A percentile compares a stretch with the other conserved stretches of the same genome.
Conservation (phyloP, 2,113 vertebrate species). For the Aegithalos caudatus region DNA sequence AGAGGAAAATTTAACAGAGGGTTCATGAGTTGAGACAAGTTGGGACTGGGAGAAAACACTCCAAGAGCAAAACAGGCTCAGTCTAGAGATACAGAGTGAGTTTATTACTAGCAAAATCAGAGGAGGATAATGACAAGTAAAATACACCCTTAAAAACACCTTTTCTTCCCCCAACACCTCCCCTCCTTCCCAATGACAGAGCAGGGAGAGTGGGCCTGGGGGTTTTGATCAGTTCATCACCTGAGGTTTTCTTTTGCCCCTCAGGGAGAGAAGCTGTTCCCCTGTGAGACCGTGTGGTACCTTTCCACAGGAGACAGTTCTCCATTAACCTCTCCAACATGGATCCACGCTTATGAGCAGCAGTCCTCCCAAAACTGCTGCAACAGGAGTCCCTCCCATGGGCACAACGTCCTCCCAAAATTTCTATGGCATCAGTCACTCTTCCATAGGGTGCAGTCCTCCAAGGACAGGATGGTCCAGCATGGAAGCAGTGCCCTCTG, state of each 20-base stretch:
- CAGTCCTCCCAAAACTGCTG: not conserved
- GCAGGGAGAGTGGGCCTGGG: not conserved
- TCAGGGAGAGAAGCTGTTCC: not conserved
- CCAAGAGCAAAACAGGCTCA: not conserved
- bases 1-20: not conserved
- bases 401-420: not conserved
- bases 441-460: not conserved
- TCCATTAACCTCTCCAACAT: fast-evolving
- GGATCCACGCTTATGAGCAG: not conserved
- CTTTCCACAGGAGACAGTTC: not conserved
- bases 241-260: not conserved
- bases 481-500: not conserved
- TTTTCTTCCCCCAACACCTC: not conserved
- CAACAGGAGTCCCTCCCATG: fast-evolving
- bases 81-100: not conserved
- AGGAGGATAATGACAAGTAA: not conserved
- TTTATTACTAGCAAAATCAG: not conserved
- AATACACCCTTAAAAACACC: not conserved
- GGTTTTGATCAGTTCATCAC: not conserved
- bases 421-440: fast-evolving
- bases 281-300: not conserved
- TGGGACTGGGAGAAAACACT: not conserved
- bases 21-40: not conserved
- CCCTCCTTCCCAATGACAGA: not conserved
- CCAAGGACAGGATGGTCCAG: not conserved